phyloP scores from a whole-genome alignment of 2,113 vertebrate genomes.

The Odocoileus hemionus region DNA sequence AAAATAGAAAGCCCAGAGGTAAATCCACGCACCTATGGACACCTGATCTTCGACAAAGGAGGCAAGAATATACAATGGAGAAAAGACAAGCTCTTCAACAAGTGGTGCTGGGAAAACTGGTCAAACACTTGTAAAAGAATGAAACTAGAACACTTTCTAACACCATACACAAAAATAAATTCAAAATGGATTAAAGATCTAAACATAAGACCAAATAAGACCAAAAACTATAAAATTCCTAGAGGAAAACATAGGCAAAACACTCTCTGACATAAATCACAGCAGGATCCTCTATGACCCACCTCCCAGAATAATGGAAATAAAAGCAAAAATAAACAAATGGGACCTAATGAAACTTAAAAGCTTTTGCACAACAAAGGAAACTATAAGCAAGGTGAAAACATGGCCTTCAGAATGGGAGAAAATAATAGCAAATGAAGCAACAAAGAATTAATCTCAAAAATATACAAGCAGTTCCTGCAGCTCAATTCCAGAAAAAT shows the following conservation, averaged over 20 bases:
- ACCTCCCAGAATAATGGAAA: no score
- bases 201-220: no score
- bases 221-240: no score
- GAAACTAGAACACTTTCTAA: no score
- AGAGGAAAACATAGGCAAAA: no score
- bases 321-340: no score
- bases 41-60: background rate
- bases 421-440: background rate
- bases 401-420: background rate
- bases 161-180: no score
- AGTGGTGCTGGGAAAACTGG: no score
- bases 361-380: background rate
- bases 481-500: background rate
- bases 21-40: background rate
- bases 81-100: background rate
- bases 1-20: background rate
- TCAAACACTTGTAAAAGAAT: no score
- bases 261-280: no score
- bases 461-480: background rate
- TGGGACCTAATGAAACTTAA: background rate
- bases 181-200: no score
- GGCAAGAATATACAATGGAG: background rate
- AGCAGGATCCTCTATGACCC: no score
- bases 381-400: background rate
- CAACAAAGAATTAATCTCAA: background rate